Base-by-base conservation (phyloP, 2,888 invertebrate species). In the Ecdyonurus torrentis region DNA sequence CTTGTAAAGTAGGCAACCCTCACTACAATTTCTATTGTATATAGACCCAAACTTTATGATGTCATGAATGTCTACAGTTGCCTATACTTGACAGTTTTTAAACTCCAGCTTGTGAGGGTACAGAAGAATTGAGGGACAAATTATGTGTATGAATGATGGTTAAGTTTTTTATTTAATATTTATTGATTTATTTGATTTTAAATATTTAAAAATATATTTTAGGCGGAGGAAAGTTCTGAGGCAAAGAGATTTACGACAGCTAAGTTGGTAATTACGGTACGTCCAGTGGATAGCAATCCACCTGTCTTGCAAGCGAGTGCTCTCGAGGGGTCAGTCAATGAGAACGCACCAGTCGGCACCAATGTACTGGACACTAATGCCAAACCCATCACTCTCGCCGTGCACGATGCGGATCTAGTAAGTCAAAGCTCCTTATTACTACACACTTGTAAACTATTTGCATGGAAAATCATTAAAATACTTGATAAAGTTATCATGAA, bases 331-430 rank as follows among this genome's bases (percentile, higher is more conserved):
- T 82, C 80, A 69, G 91, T 92, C 0, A 86, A 89, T 70, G 92
- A 93, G 73, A 92, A 91, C 72, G 87, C 92, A 0, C 83, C 89
- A 0, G 80, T 87, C 61, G 92, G 91, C n/a, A 91, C 91, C 1
- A 83, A 81, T 71, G 87, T 94, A 2, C 72, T 88, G 61, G 88
- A 89, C 70, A 71, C 72, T 0, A 76, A 78, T 15, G 83, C 83
- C 23, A 76, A 79, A 25, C 86, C 92, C 0, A 83, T 95, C 52
- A 76, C 77, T 18, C 80, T 95, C 60, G 81, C 80, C 10, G 91
- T 94, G 7, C 82, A 84, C 2, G 95, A 95, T 74, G 85, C 85
- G 37, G 95, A 95, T 77, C 79, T 91, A 78, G 91, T 91, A 75
- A 80, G 83, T 76, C 24, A 64, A 19, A n/a, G n/a, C n/a, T n/a